Evolutionary conservation across 2,797 vertebrate genomes (phyloP), one percentile per base, ranked within the genome.

Genomic region (Hyperoplus lanceolatus): DNA sequence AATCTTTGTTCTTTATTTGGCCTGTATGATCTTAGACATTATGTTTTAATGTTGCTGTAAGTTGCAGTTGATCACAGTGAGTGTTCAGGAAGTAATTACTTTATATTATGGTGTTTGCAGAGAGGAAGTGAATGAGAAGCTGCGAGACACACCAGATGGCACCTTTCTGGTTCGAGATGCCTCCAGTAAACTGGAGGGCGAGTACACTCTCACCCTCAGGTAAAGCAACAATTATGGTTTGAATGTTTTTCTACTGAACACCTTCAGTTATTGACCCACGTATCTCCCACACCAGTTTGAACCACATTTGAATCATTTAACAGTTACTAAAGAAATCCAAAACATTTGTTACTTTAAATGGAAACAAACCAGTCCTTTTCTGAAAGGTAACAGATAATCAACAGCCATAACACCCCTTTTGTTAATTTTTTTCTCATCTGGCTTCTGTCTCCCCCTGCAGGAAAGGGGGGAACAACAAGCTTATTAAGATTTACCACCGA

Each of bases 401-500:
- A 38, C 41, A 61, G 56, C 29, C 41, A 38, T 9, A 18, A 5
- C 4, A 53, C 11, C 29, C 2, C 39, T 16, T 11, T 6, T 74
- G 39, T 64, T 7, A 2, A 2, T 74, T 42, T 14, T n/a, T 6
- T 43, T 13, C 65, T 78, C 10, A 42, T n/a, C 49, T 80, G 72
- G 87, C 77, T 84, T 70, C 60, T 81, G 73, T 89, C 81, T 86
- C 77, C 65, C 56, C 71, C 85, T 89, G 0, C 94, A 98, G 97
- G 95, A 98, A 98, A 91, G 97, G 97, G 1, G 97, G 97, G 16
- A 98, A 98, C 91, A 98, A 98, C 93, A 98, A 97, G 77, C 95
- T 98, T 21, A 98, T 98, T 81, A 98, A 98, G 90, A 97, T 98
- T 86, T 98, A 97, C 88, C 96, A 98, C 81, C 92, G 96, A 1